Evolutionary conservation across 2,888 invertebrate species (phyloP).

Genomic region (Phytoseiulus persimilis): DNA sequence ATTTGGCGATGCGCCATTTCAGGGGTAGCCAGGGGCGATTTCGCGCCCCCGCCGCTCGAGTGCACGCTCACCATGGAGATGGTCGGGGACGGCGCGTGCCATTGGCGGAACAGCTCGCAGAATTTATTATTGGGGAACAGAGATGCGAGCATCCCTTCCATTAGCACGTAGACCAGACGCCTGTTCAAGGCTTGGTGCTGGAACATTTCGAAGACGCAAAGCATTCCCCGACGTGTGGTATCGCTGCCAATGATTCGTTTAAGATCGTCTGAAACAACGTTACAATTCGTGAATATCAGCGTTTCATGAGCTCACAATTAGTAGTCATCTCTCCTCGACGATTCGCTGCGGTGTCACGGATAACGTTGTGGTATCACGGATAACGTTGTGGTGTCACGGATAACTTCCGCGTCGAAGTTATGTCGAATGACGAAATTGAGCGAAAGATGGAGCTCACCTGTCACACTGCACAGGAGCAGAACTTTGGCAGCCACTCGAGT

Average conservation of each 20-base stretch:
- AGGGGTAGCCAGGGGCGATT: conserved; percentile 10
- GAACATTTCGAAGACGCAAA: conserved; percentile 75
- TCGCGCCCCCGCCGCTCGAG: conserved; percentile 20
- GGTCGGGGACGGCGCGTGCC: conserved; percentile 57
- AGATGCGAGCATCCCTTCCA: conserved; percentile 70
- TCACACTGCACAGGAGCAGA: conserved; percentile 69
- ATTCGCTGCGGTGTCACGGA: no score
- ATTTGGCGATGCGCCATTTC: conserved; percentile 31
- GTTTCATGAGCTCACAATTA: background rate
- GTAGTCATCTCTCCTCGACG: no score
- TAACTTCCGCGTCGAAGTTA: no score
- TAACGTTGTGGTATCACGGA: no score
- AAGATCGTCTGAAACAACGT: conserved; percentile 63
- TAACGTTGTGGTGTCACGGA: no score
- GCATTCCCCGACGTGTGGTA: conserved; percentile 69
- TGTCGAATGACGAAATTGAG: no score
- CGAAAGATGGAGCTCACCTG: conserved; percentile 57
- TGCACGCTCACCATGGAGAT: conserved; percentile 27
- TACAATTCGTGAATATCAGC: no score
- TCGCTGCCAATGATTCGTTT: conserved; percentile 80
- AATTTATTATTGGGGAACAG: conserved; percentile 72
- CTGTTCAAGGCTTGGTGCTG: conserved; percentile 76
- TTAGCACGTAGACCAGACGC: conserved; percentile 68
- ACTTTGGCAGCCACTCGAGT: conserved; percentile 77
- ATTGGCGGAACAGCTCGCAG: conserved; percentile 61